Evolutionary conservation across 2,888 invertebrate genomes (phyloP), one percentile per base, ranked within the genome.

Genomic region (Trachelus troglodyta): DNA sequence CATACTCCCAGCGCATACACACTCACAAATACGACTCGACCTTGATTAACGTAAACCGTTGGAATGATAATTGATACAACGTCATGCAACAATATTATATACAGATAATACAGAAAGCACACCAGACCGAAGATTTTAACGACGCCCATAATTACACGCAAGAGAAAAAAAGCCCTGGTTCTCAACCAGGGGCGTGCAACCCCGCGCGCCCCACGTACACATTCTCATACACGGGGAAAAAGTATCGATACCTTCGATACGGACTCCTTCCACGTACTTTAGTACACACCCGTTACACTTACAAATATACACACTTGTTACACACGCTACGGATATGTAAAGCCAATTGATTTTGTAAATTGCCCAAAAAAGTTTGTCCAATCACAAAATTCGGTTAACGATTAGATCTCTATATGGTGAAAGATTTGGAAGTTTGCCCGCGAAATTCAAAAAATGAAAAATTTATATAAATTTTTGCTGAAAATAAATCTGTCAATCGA

Each of bases 271-370:
- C 37, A 34, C 80, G 85, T 83, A 85, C 83, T 80, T 76, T 40
- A 74, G 76, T 82, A 85, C 84, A 88, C 85, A 77, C 78, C 6
- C 9, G 71, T 31, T 71, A 87, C 82, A 89, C 87, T 79, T 82
- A 89, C 87, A 87, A 84, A 82, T 75, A 79, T 56, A 78, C 68
- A 83, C 83, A 82, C 74, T 23, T 56, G 71, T 34, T 34, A 86
- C 84, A 90, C 89, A 90, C 87, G 88, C 90, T 91, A 91, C 91
- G 91, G 91, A 91, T 91, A 91, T 91, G 91, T 91, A 91, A 91
- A 91, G 91, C 90, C 91, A 91, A 91, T 91, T 91, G 86, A 88
- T 91, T 91, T 91, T 91, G 91, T 91, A 91, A 91, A 91, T 91
- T 91, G 85, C 80, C 85, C 81, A 85, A 88, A 88, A 83, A 81